These are phyloP conservation scores for Parasteatoda lunata DNA, from an alignment of 2,888 invertebrate genomes.

Conservation along the genomic window DNA sequence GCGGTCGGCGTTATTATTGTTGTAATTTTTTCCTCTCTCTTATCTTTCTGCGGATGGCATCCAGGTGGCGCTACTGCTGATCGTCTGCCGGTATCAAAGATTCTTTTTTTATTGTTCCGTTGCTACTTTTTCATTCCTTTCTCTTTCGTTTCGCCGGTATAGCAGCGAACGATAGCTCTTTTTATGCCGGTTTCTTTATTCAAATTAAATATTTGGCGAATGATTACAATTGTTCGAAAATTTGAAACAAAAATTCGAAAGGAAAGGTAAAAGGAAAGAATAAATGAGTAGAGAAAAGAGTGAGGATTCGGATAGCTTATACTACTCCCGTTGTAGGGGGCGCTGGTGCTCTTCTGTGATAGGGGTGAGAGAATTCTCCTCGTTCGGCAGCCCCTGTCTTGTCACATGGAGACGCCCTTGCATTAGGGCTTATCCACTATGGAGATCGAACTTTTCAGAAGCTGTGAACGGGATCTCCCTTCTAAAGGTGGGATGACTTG, in stretches of 20 bases:
- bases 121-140: too few relatives aligned
- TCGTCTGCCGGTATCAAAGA: slow-evolving; percentile 1
- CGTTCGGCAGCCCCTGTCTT: neutral
- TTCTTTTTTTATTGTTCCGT: neutral
- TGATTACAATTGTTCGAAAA: neutral
- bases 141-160: neutral
- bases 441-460: neutral
- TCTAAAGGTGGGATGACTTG: neutral
- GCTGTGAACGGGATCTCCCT: neutral
- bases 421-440: neutral
- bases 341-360: neutral
- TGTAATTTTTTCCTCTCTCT: neutral
- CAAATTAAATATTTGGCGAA: neutral
- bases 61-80: neutral
- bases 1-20: neutral
- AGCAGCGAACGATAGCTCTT: neutral
- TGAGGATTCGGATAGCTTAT: neutral
- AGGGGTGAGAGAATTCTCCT: neutral
- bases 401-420: neutral
- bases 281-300: neutral
- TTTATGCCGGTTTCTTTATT: neutral
- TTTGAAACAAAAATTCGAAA: neutral
- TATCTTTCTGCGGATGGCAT: neutral
- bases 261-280: neutral
- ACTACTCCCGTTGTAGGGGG: neutral